Evolutionary conservation across 2,888 invertebrate genomes (phyloP).

Genomic region (Ametastegia equiseti): DNA sequence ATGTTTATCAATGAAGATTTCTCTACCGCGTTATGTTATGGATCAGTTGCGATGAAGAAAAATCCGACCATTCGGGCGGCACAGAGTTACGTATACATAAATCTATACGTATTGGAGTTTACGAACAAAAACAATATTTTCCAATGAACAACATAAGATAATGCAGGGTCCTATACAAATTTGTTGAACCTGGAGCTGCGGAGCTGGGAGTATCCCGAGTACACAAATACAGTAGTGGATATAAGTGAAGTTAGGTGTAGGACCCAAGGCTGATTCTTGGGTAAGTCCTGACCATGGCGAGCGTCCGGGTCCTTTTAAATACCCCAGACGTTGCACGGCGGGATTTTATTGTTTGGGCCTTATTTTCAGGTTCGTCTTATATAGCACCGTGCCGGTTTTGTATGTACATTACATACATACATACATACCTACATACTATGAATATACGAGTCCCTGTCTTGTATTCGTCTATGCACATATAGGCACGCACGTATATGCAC

Average conservation of each 20-base stretch:
- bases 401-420: conserved; percentile 17
- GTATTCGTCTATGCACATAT: too few species aligned
- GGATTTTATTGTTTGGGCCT: conserved; percentile 67
- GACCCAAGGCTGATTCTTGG: conserved; percentile 21
- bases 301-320: conserved; percentile 45
- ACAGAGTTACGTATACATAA: too few species aligned
- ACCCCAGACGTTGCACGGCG: conserved; percentile 41
- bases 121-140: not conserved
- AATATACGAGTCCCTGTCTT: conserved; percentile 52
- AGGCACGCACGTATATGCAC: not conserved
- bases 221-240: not conserved
- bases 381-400: conserved; percentile 20
- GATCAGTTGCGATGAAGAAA: not conserved
- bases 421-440: too few species aligned
- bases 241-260: not conserved
- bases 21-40: not conserved
- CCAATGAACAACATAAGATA: not conserved
- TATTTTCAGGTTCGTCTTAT: conserved; percentile 66
- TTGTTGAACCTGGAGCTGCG: not conserved
- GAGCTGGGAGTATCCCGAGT: not conserved
- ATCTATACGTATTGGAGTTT: too few species aligned
- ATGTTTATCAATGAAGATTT: not conserved
- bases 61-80: too few species aligned
- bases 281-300: not conserved
- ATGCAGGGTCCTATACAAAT: not conserved